Evolutionary conservation across 2,888 invertebrate species (phyloP).

Genomic region (Drosophila quinaria): DNA sequence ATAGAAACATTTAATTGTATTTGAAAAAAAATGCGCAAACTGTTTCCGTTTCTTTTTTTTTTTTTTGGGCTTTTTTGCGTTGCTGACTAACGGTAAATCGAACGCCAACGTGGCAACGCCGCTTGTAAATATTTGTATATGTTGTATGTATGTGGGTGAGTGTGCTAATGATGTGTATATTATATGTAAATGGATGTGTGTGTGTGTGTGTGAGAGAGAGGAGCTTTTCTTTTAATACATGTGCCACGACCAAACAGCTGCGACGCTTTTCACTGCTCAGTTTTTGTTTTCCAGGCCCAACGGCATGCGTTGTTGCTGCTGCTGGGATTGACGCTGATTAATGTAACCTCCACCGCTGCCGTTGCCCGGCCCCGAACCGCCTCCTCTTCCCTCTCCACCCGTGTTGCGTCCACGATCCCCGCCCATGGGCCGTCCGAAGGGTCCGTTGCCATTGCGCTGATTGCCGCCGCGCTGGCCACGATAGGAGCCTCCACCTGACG

Average conservation of each 20-base stretch:
- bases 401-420: conserved; percentile 71
- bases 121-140: conserved; percentile 30
- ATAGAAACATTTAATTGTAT: conserved; percentile 60
- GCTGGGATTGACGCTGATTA: conserved; percentile 71
- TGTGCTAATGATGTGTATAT: conserved; percentile 30
- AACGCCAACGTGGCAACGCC: conserved; percentile 60
- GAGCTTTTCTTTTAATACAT: conserved; percentile 62
- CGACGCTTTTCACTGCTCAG: conserved; percentile 47
- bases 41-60: conserved; percentile 34
- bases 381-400: conserved; percentile 26
- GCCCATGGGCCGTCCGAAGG: conserved; percentile 77
- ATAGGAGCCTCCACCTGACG: conserved; percentile 70
- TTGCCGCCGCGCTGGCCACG: conserved; percentile 81
- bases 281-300: conserved; percentile 81
- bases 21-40: conserved; percentile 66
- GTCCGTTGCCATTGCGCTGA: conserved; percentile 75
- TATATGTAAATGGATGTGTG: conserved; percentile 31
- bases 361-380: conserved; percentile 52
- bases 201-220: conserved; percentile 36
- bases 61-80: conserved; percentile 42
- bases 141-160: conserved; percentile 37
- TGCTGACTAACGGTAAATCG: conserved; percentile 62
- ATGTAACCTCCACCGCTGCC: conserved; percentile 76
- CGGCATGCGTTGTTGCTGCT: conserved; percentile 65
- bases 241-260: conserved; percentile 54